Base-by-base conservation (phyloP, 1,140 invertebrate genomes). In the Homalodisca vitripennis region DNA sequence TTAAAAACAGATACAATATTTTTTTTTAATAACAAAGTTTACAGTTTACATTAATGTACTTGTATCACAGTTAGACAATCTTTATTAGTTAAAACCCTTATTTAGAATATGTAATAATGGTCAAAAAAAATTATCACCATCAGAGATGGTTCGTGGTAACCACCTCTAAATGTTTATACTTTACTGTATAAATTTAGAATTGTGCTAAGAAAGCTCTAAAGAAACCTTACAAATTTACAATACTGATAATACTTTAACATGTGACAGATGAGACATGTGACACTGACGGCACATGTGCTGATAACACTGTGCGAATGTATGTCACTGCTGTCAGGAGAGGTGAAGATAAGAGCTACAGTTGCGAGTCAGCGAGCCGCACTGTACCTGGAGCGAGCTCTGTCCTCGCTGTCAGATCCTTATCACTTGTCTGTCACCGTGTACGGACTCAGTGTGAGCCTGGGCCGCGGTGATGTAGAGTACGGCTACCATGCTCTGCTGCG, bases 271-370 rank as follows among this genome's bases (percentile, higher is more conserved):
- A 41, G 22, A 14, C 55, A 69, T 68, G 75, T 83, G 2, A 73
- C 79, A 13, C 73, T 86, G 26, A 86, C 84, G 3, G 83, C 84
- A 1, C 83, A 84, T 70, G 81, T 85, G 14, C 73, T 84, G 0
- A 81, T 85, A 47, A 77, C 82, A 3, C 74, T 85, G 6, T 71
- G 74, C 30, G 73, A 80, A 67, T 70, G 65, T 29, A 32, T 71
- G 20, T 46, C 55, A n/a, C 26, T 73, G n/a, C 26, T 72, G 1
- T 68, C 71, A 48, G 72, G 74, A 22, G 34, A 48, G 14, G 26
- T 70, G 14, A 70, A 67, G 64, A 48, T 57, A 24, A 12, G 27
- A 6, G 67, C 67, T 12, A 24, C 67, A 3, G 31, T 55, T 27
- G 68, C 70, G 3, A 68, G 67, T 22, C n/a, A 34, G n/a, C 63